Evolutionary conservation across 1,140 invertebrate genomes (phyloP), one percentile per base, ranked within the genome.

Genomic region (Drusus annulatus): DNA sequence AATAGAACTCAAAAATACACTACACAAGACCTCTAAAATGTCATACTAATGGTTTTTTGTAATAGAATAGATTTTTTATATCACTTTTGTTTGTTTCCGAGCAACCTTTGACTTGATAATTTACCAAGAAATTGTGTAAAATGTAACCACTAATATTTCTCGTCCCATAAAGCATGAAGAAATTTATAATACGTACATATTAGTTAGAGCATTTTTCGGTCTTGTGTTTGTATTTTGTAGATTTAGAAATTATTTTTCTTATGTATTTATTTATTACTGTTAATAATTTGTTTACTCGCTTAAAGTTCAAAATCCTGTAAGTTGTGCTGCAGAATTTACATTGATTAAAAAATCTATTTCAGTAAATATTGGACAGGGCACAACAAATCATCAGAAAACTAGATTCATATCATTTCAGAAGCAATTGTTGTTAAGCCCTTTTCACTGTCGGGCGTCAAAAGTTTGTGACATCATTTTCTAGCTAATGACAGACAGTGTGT

Each of bases 11-110:
- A 21, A 51, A n/a, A 65, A 31, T 45, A 65, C 62, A 65, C 68
- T 71, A 54, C 80, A 78, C 80, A 78, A 81, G 80, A 81, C 80
- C 80, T 74, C 21, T 77, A 60, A 81, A 78, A 71, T 81, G 80
- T 81, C 73, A 65, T 78, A 78, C 75, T 75, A 75, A 76, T 56
- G 10, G n/a, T 71, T 58, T 1, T 54, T n/a, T 16, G 45, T 13
- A n/a, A 36, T 45, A 74, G 51, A 23, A 54, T 74, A 54, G 68
- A 19, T 63, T 2, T 63, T 23, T 63, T 63, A 63, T 23, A 17
- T 50, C 4, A 13, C 1, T 6, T 28, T 65, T 71, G 68, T 50
- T 50, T 71, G 68, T 45, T 16, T 50, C 16, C 0, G 15, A 71
- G 62, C 28, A 25, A 65, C 62, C 21, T 25, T n/a, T 6, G 0